A percentile compares a stretch with the other conserved stretches of the same genome.
phyloP scores from a whole-genome alignment of 2,888 invertebrate genomes.

The Synergus itoensis region DNA sequence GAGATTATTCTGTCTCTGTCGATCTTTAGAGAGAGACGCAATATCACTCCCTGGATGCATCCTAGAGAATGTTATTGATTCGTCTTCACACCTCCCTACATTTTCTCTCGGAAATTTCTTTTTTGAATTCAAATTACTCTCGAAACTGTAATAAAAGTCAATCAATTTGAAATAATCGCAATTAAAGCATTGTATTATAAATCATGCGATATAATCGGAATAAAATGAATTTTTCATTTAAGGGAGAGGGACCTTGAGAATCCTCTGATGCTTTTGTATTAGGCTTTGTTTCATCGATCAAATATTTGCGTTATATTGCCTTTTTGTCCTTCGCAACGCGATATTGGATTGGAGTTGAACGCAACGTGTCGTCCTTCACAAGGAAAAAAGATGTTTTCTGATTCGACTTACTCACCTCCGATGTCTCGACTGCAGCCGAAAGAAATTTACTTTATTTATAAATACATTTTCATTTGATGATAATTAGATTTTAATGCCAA shows the following conservation, averaged over 20 bases:
- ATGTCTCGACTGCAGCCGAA: not conserved
- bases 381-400: constrained; percentile 20
- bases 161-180: too few species aligned
- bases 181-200: too few species aligned
- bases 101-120: not conserved
- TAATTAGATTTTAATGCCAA: too few species aligned
- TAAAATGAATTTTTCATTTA: constrained; percentile 23
- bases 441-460: not conserved
- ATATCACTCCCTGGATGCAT: not conserved
- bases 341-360: constrained; percentile 43
- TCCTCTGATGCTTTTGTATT: constrained; percentile 21
- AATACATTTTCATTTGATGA: not conserved
- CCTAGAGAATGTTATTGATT: not conserved
- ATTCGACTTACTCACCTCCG: constrained; percentile 2
- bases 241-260: not conserved
- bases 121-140: not conserved
- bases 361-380: constrained; percentile 23
- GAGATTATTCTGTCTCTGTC: constrained; percentile 2
- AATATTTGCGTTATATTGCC: constrained; percentile 24
- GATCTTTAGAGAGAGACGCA: not conserved
- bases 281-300: constrained; percentile 40
- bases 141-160: too few species aligned
- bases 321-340: constrained; percentile 48
- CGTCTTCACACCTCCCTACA: not conserved
- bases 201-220: not conserved